Percentiles rank a stretch among this genome's conserved stretches.
These are phyloP conservation scores for Cherax destructor DNA, from an alignment of 1,140 invertebrate genomes.

Conservation along the genomic window DNA sequence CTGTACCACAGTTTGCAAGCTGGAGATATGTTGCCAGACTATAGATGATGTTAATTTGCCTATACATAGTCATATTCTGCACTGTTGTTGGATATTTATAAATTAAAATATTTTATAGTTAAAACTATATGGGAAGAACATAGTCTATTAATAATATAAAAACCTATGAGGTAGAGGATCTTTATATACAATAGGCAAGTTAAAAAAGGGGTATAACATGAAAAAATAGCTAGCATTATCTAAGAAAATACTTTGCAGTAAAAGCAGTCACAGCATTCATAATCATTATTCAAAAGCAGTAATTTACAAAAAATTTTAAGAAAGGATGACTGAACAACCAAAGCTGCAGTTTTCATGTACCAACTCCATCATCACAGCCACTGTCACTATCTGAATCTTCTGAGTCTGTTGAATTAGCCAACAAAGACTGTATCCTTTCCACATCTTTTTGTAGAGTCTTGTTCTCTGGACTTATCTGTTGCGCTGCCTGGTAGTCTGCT, in stretches of 20 bases:
- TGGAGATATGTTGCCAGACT: too few species aligned
- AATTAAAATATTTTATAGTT: neutral
- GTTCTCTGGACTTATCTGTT: constrained; percentile 53
- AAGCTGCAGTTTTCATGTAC: neutral
- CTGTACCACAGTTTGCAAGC: too few species aligned
- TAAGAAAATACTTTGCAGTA: neutral
- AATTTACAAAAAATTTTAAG: neutral
- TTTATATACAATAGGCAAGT: constrained; percentile 3
- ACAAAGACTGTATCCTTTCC: constrained; percentile 46
- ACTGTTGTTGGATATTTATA: neutral
- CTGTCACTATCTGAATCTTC: constrained; percentile 49
- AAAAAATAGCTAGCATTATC: neutral
- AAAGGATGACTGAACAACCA: neutral
- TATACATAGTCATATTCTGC: neutral
- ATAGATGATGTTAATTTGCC: too few species aligned
- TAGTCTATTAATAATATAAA: neutral
- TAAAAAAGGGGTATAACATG: neutral
- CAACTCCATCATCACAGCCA: constrained; percentile 25
- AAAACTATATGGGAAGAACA: neutral
- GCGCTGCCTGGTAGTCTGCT: constrained; percentile 59
- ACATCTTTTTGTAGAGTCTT: constrained; percentile 45
- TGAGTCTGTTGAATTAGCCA: constrained; percentile 41
- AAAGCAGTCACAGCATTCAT: neutral
- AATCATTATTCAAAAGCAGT: neutral
- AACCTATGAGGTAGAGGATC: constrained; percentile 25